Conservation (phyloP, 1,140 invertebrate species). For the Agrilus planipennis region DNA sequence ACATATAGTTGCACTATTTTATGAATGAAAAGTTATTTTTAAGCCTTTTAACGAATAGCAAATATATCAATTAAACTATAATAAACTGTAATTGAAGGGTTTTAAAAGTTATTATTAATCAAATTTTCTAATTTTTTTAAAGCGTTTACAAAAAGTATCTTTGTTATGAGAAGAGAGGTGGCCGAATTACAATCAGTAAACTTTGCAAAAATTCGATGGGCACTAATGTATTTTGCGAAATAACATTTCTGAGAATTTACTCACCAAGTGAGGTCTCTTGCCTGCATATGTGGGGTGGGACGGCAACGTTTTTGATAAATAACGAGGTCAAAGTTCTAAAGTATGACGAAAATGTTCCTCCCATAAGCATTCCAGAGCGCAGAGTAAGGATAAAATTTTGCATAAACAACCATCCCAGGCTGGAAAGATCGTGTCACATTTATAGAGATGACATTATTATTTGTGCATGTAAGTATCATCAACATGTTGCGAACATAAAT, state of each 20-base stretch:
- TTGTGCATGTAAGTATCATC: constrained; percentile 24
- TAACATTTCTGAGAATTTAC: constrained; percentile 28
- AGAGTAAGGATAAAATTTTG: constrained; percentile 17
- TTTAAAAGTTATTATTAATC: neutral
- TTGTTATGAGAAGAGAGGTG: constrained; percentile 27
- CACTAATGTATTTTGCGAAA: constrained; percentile 19
- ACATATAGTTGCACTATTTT: too few relatives aligned
- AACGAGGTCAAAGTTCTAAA: constrained; percentile 22
- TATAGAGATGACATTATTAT: constrained; percentile 26
- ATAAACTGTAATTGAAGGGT: too few relatives aligned
- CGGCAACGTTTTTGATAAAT: constrained; percentile 26
- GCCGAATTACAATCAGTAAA: constrained; percentile 23
- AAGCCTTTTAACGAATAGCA: too few relatives aligned
- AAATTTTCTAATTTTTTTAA: constrained; percentile 4
- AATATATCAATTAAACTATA: too few relatives aligned
- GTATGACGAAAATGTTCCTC: constrained; percentile 18
- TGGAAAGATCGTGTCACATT: constrained; percentile 17
- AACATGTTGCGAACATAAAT: too few relatives aligned
- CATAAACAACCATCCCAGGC: constrained; percentile 11
- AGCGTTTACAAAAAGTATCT: constrained; percentile 28
- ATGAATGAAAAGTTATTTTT: too few relatives aligned
- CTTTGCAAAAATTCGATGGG: constrained; percentile 12
- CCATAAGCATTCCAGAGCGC: constrained; percentile 18
- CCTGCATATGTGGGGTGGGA: constrained; percentile 26
- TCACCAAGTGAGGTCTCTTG: constrained; percentile 26